Evolutionary conservation across 2,888 invertebrate genomes (phyloP), one percentile per base, ranked within the genome.

Genomic region (Hemistola chrysoprasaria): DNA sequence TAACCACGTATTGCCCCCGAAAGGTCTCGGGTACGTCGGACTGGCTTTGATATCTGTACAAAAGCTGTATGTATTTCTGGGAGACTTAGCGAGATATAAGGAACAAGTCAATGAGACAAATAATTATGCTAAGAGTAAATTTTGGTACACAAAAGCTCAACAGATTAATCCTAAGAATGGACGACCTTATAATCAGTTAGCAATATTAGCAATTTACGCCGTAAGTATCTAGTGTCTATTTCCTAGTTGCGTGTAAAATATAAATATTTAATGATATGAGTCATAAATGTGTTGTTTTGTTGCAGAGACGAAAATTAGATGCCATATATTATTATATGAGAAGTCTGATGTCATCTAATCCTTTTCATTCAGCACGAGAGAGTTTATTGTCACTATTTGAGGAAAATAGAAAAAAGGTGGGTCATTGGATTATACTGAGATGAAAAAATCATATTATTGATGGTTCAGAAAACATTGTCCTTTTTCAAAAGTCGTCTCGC

Each of bases 321-420:
- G 97, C 98, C n/a, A 96, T 98, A 3, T 98, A 98, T 81, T 98
- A 95, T 82, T 98, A 97, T 74, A 97, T 97, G 95, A 92, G 98
- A 62, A 97, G 98, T 80, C 89, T 98, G 59, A 95, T 97, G 92
- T 95, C 97, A 40, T 96, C 97, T 25, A 97, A 97, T 91, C 96
- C 98, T 1, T 95, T 97, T 71, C 93, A 94, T 53, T 96, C 97
- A 1, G 97, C 98, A n/a, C 92, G 94, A 57, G 97, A 98, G 86
- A 95, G 95, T 81, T 90, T 98, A 11, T 91, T 95, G 61, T 92
- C 94, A 7, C 86, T 98, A 42, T 97, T 98, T 76, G 97, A 98
- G 78, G 98, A 98, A 82, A 96, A 95, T 60, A 92, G 97, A 33
- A 97, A 95, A 85, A 98, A 96, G 92, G 95, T 16, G n/a, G n/a